A percentile compares a stretch with the other conserved stretches of the same genome.
phyloP scores from a whole-genome alignment of 1,140 invertebrate species.

The Drosophila busckii region DNA sequence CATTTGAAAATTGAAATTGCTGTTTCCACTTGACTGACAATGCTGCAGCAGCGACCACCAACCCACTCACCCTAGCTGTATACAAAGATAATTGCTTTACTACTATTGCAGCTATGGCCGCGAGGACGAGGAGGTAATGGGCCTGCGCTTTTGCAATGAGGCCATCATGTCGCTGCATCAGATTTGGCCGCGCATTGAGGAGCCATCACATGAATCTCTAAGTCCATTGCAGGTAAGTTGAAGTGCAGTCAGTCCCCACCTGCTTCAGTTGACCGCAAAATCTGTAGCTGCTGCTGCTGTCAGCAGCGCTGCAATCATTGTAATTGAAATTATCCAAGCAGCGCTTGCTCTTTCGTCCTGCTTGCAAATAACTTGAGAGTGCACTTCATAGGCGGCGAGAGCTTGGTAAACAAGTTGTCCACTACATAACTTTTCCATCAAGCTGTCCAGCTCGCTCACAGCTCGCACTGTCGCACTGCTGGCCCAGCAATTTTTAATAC shows the following conservation, averaged over 20 bases:
- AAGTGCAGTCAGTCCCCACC: too few species aligned
- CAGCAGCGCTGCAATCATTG: conserved; percentile 21
- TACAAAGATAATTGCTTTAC: conserved; percentile 16
- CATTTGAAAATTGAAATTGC: conserved; percentile 18
- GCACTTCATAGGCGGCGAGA: conserved; percentile 22
- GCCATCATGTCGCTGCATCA: conserved; percentile 91
- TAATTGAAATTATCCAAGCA: conserved; percentile 49
- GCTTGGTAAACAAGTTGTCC: conserved; percentile 12
- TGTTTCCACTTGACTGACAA: conserved; percentile 11
- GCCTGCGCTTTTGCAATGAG: conserved; percentile 94
- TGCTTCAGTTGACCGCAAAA: too few species aligned
- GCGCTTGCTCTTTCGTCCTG: neutral
- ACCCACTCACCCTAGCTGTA: neutral
- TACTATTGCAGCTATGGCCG: conserved; percentile 85
- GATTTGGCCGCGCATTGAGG: conserved; percentile 85
- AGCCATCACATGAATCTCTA: conserved; percentile 80
- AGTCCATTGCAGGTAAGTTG: conserved; percentile 87
- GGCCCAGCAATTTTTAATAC: too few species aligned
- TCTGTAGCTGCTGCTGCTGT: too few species aligned
- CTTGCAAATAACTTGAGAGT: conserved; percentile 1
- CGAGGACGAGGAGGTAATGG: conserved; percentile 96
- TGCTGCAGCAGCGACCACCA: neutral
- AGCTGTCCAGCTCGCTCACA: conserved; percentile 26
- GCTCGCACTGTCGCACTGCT: too few species aligned
- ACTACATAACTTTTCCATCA: conserved; percentile 17